phyloP scores from a whole-genome alignment of 1,140 invertebrate species.

The Panagrolaimus sp. region DNA sequence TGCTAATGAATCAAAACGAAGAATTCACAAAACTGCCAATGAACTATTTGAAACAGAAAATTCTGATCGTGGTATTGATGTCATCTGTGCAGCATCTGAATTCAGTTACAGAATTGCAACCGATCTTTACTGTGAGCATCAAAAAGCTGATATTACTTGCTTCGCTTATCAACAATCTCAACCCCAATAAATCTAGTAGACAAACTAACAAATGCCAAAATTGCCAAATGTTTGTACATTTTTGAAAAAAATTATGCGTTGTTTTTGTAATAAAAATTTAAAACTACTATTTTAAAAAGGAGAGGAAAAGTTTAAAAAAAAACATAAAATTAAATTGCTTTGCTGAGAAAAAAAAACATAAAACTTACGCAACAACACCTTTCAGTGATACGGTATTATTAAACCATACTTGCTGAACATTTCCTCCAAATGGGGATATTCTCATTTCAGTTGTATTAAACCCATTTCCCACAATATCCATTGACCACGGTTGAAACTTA shows the following conservation, averaged over 20 bases:
- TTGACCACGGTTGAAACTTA: conserved; percentile 50
- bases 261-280: background rate
- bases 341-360: conserved; percentile 16
- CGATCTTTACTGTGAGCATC: conserved; percentile 47
- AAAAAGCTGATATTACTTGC: conserved; percentile 47
- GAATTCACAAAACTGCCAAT: conserved; percentile 46
- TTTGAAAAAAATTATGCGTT: conserved; percentile 13
- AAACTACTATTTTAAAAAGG: no score
- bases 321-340: no score
- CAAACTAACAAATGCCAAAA: background rate
- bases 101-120: conserved; percentile 52
- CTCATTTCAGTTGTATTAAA: conserved; percentile 26
- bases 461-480: conserved; percentile 40
- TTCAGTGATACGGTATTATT: conserved; percentile 44
- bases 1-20: conserved; percentile 52
- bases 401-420: conserved; percentile 34
- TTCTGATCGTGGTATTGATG: conserved; percentile 35
- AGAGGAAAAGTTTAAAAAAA: no score
- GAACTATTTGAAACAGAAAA: conserved; percentile 30
- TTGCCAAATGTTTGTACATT: background rate
- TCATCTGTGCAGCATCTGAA: conserved; percentile 42
- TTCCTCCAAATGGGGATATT: conserved; percentile 29
- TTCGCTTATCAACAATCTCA: conserved; percentile 45
- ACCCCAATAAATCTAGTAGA: background rate
- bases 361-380: conserved; percentile 42